Evolutionary conservation across 2,888 invertebrate genomes (phyloP), one percentile per base, ranked within the genome.

Genomic region (Thumatha senex): DNA sequence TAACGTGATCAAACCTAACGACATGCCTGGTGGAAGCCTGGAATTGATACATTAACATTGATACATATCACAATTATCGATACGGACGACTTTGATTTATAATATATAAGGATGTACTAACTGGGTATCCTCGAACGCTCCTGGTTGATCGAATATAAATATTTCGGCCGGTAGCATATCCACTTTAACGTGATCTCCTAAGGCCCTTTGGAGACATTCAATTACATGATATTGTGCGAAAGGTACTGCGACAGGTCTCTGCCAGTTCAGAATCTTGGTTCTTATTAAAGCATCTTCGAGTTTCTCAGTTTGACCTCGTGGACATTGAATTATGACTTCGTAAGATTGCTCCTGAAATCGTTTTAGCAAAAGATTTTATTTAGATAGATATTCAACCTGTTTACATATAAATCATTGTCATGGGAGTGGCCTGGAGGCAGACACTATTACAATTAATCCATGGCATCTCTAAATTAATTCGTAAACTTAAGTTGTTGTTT

Each of bases 251-350:
- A 73, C 40, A 29, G 40, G 11, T 48, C 58, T 62, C 0, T 40
- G 56, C 78, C 78, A 82, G 46, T 80, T 64, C 36, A 82, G 69
- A 0, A 74, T 10, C 24, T 74, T 70, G 1, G 81, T 82, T 4
- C 14, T 62, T 10, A 40, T 58, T 7, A 84, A 56, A 8, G 78
- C 76, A 10, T 73, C 60, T 64, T 78, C 72, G 7, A 83, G 58
- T 36, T 60, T 54, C 10, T 48, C 51, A 0, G 75, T 80, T 41
- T 79, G 70, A 15, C 73, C 66, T 18, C 47, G 69, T 2, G 74
- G 74, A 13, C 67, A 72, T 43, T 74, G 73, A 13, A 80, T 67
- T 11, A 81, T 52, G 0, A 81, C 49, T 66, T 80, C 80, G 38
- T 74, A 64, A 30, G 50, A 67, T 15, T 42, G 48, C 12, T 54